These are phyloP conservation scores for Beroe forskalii DNA, from an alignment of 37 sponge, comb jelly and placozoan genomes.

Conservation along the genomic window DNA sequence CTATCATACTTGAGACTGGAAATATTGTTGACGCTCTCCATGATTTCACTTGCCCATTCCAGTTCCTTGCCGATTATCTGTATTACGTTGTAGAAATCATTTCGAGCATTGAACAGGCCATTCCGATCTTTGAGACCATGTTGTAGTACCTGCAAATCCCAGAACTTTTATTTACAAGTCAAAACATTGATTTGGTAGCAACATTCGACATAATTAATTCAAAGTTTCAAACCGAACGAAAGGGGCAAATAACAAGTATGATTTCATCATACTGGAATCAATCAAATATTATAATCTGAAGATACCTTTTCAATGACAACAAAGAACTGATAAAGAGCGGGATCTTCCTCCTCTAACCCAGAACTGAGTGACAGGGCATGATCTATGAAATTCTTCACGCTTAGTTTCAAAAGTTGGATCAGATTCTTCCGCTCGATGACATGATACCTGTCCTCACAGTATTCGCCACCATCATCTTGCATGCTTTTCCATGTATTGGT, in stretches of 20 bases:
- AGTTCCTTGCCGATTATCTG: constrained; percentile 11
- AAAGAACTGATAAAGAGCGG: constrained; percentile 28
- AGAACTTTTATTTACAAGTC: no score
- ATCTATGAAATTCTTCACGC: constrained; percentile 57
- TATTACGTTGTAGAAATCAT: constrained; percentile 43
- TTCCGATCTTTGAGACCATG: constrained; percentile 38
- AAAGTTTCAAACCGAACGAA: no score
- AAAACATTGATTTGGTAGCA: no score
- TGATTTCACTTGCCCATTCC: constrained; percentile 28
- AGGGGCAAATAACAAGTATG: no score
- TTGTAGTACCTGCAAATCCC: not conserved
- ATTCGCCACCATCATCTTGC: not conserved
- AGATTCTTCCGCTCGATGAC: constrained; percentile 44
- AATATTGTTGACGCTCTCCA: constrained; percentile 39
- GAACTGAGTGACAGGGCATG: constrained; percentile 43
- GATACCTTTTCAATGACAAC: constrained; percentile 58
- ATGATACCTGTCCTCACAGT: not conserved
- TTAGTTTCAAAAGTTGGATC: constrained; percentile 25
- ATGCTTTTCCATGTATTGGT: not conserved
- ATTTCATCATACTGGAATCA: no score
- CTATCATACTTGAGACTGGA: constrained; percentile 32
- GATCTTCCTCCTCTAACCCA: constrained; percentile 30
- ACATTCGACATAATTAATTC: no score
- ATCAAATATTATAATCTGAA: no score
- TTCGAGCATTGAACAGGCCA: constrained; percentile 24